These are phyloP conservation scores for Timema cristinae DNA, from an alignment of 2,888 invertebrate species.

Conservation along the genomic window DNA sequence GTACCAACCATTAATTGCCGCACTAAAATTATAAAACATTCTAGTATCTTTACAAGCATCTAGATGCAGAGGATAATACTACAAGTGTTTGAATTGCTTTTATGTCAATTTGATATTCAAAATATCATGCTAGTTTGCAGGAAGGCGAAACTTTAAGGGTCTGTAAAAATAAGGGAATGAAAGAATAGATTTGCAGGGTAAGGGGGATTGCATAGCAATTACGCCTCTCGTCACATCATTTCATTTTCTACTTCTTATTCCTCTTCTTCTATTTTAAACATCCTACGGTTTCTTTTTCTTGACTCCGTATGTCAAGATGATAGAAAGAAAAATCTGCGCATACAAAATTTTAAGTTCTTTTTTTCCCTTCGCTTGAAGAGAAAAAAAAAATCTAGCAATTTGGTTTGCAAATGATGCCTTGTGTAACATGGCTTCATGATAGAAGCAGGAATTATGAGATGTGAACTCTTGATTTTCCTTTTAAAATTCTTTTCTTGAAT, in stretches of 20 bases:
- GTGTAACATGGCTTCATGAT: background rate
- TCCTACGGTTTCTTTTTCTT: too few species aligned
- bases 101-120: constrained; percentile 9
- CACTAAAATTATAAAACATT: too few species aligned
- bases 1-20: too few species aligned
- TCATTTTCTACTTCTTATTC: constrained; percentile 6
- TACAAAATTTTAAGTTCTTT: constrained; percentile 20
- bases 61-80: too few species aligned
- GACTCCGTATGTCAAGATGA: background rate
- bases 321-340: constrained; percentile 16
- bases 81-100: too few species aligned
- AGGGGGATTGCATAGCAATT: constrained; percentile 7
- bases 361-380: background rate
- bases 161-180: too few species aligned
- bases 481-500: too few species aligned
- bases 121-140: background rate
- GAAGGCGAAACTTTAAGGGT: too few species aligned
- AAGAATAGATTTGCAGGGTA: background rate
- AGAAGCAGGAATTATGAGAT: too few species aligned
- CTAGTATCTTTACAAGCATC: too few species aligned
- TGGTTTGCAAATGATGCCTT: constrained; percentile 15
- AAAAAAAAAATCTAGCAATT: constrained; percentile 6
- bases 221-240: constrained; percentile 15
- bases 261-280: background rate
- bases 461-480: too few species aligned